Conservation (phyloP, 2,888 invertebrate species). For the Nudaria mundana region DNA sequence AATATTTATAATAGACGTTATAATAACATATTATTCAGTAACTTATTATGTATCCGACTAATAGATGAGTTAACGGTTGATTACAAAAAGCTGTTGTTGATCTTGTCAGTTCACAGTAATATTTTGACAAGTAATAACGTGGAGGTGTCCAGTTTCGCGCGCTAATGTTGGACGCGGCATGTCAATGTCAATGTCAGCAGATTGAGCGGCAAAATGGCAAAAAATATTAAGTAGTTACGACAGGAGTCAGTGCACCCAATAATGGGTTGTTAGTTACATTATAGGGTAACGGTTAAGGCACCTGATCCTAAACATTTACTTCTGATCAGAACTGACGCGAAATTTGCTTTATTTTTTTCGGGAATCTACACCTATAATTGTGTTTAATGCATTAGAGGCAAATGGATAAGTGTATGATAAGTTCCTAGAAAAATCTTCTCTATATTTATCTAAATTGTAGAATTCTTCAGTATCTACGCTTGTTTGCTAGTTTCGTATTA, state of each 20-base stretch:
- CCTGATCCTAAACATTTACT: background rate
- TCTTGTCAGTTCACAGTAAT: slow-evolving; percentile 46
- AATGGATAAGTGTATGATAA: too few species aligned
- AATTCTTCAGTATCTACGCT: too few species aligned
- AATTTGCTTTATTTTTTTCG: background rate
- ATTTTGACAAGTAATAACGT: slow-evolving; percentile 48
- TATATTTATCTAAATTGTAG: too few species aligned
- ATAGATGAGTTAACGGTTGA: slow-evolving; percentile 50
- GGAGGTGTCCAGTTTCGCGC: slow-evolving; percentile 49
- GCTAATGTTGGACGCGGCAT: slow-evolving; percentile 43
- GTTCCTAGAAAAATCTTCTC: background rate
- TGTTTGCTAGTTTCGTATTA: too few species aligned
- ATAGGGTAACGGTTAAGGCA: slow-evolving; percentile 3
- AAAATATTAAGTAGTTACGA: slow-evolving; percentile 34
- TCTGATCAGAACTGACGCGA: background rate
- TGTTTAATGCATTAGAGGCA: too few species aligned
- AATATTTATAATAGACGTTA: too few species aligned
- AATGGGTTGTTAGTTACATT: slow-evolving; percentile 1
- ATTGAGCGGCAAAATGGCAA: slow-evolving; percentile 41
- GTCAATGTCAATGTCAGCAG: slow-evolving; percentile 64
- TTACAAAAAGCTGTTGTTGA: slow-evolving; percentile 39
- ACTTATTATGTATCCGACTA: slow-evolving; percentile 23
- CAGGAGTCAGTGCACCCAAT: slow-evolving; percentile 39
- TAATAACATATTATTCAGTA: slow-evolving; percentile 31
- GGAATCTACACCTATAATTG: slow-evolving; percentile 10